Conservation (phyloP, 1,140 invertebrate species). For the Phymastichus coffea region DNA sequence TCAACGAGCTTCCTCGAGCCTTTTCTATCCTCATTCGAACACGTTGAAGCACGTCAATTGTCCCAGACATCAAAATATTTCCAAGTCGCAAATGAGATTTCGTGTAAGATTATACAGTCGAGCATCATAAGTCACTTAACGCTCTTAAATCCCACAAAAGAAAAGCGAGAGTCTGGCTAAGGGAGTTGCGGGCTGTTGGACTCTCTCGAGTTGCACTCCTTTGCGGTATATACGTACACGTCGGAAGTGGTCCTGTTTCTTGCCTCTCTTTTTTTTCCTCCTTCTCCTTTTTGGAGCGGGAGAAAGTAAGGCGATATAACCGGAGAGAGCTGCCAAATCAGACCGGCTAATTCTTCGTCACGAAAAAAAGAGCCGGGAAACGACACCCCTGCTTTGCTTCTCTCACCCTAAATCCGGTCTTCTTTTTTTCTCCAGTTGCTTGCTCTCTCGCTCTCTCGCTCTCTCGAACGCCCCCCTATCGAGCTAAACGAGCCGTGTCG, state of each 20-base stretch:
- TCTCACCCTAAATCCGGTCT: not conserved
- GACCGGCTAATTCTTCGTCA: constrained; percentile 19
- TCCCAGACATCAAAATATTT: too few relatives aligned
- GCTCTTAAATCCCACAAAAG: not conserved
- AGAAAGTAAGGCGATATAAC: constrained; percentile 21
- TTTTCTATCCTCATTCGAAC: too few relatives aligned
- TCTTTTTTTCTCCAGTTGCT: not conserved
- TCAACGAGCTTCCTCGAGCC: too few relatives aligned
- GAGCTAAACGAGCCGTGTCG: constrained; percentile 27
- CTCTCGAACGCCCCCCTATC: not conserved
- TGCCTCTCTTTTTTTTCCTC: too few relatives aligned
- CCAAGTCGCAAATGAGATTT: too few relatives aligned
- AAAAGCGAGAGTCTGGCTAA: not conserved
- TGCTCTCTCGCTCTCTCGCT: not conserved
- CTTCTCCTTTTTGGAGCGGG: not conserved
- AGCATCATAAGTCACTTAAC: too few relatives aligned
- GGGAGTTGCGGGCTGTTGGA: too few relatives aligned
- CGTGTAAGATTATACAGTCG: too few relatives aligned
- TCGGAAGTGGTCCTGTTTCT: constrained; percentile 3
- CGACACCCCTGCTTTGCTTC: too few relatives aligned
- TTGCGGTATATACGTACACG: not conserved
- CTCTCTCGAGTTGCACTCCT: constrained; percentile 6
- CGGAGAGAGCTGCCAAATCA: constrained; percentile 8
- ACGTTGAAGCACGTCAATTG: too few relatives aligned
- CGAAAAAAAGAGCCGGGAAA: constrained; percentile 13